A percentile compares a stretch with the other conserved stretches of the same genome.
Evolutionary conservation across 2,113 vertebrate genomes (phyloP).

Genomic region (Tauraco erythrolophus): DNA sequence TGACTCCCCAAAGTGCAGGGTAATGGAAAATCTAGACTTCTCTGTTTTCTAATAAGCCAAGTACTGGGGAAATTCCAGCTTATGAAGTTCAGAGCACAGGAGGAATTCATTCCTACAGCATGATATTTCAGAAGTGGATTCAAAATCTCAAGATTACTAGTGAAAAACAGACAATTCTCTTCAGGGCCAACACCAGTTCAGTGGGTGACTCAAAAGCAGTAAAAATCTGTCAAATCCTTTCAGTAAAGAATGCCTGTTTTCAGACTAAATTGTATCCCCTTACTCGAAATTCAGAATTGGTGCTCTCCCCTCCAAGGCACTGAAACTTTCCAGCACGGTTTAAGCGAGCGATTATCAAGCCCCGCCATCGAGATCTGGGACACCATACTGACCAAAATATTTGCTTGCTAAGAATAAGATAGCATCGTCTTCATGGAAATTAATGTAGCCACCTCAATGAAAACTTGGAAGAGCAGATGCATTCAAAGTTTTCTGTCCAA

Average conservation of each 20-base stretch:
- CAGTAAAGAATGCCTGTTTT: neutral
- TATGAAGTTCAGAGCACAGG: conserved; percentile 33
- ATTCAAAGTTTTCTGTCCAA: conserved; percentile 19
- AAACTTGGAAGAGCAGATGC: conserved; percentile 11
- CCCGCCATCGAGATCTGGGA: conserved; percentile 24
- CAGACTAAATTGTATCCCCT: neutral
- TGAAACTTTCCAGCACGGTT: conserved; percentile 12
- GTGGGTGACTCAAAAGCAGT: neutral
- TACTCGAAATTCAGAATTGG: neutral
- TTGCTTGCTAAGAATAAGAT: conserved; percentile 26
- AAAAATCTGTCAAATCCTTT: neutral
- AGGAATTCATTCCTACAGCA: conserved; percentile 42
- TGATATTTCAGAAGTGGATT: neutral
- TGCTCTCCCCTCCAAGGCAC: neutral
- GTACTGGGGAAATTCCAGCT: conserved; percentile 43
- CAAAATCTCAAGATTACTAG: neutral
- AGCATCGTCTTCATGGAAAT: conserved; percentile 44
- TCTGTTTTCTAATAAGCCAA: conserved; percentile 16
- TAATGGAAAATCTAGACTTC: conserved; percentile 42
- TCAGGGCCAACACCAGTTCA: neutral
- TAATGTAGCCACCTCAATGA: conserved; percentile 43
- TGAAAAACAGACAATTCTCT: neutral
- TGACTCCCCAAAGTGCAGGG: conserved; percentile 4
- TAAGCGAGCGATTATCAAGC: neutral
- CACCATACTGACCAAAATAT: conserved; percentile 15